These are phyloP conservation scores for Balaeniceps rex DNA, from an alignment of 2,113 vertebrate genomes.

Conservation along the genomic window DNA sequence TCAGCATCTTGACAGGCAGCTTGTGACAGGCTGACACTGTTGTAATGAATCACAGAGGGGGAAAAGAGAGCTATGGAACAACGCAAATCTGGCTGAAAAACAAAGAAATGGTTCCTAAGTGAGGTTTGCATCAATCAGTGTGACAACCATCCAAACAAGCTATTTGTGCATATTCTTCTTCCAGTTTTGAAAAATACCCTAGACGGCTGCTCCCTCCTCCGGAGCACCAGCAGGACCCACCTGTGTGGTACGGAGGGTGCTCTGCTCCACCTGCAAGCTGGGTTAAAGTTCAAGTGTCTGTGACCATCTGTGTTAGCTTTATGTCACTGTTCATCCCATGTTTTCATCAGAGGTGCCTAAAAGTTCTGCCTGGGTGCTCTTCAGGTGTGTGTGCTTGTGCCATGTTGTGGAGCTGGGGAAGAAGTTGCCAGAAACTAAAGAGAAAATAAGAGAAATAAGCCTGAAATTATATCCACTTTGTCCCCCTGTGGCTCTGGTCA, in stretches of 20 bases:
- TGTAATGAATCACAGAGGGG: not conserved
- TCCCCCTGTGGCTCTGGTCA: not conserved
- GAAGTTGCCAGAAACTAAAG: not conserved
- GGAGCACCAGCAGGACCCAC: not conserved
- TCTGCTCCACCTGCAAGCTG: not conserved
- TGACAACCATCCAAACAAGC: not conserved
- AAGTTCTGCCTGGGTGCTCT: not conserved
- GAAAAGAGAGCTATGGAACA: not conserved
- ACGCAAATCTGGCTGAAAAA: not conserved
- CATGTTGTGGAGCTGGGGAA: not conserved
- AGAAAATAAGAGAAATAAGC: not conserved
- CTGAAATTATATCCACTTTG: not conserved
- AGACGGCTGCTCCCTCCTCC: not conserved
- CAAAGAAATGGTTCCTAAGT: not conserved
- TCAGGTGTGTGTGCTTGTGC: not conserved
- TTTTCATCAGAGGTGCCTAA: not conserved
- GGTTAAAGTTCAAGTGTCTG: not conserved
- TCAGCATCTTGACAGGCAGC: not conserved
- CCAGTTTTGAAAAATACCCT: not conserved
- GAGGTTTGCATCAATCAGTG: not conserved
- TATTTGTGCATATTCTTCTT: not conserved
- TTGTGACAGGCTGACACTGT: not conserved
- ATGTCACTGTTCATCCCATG: not conserved
- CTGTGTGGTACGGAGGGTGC: not conserved
- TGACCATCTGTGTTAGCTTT: not conserved